A percentile compares a stretch with the other conserved stretches of the same genome.
phyloP scores from a whole-genome alignment of 2,797 vertebrate genomes.

The Pterois miles region DNA sequence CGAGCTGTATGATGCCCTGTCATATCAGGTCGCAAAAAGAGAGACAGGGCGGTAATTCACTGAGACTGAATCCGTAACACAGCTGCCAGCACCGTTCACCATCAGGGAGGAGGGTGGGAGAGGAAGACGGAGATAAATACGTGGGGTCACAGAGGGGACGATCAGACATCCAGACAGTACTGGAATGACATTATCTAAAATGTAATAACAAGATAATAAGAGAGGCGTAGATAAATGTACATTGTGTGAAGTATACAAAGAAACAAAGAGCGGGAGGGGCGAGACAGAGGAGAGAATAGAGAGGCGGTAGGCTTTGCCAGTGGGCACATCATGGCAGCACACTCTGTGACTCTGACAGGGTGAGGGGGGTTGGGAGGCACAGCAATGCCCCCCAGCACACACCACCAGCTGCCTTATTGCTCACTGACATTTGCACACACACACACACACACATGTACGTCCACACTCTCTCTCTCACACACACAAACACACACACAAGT shows the following conservation, averaged over 20 bases:
- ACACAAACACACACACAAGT: constrained; percentile 55
- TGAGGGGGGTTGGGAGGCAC: constrained; percentile 62
- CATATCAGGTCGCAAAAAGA: constrained; percentile 66
- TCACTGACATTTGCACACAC: constrained; percentile 82
- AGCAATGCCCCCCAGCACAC: constrained; percentile 81
- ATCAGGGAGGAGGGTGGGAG: constrained; percentile 65
- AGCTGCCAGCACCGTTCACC: constrained; percentile 69
- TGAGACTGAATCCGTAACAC: constrained; percentile 78
- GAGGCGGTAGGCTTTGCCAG: constrained; percentile 68
- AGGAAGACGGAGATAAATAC: constrained; percentile 75
- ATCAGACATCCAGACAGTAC: constrained; percentile 57
- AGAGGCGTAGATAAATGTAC: constrained; percentile 49
- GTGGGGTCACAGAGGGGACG: constrained; percentile 57
- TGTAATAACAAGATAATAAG: constrained; percentile 62
- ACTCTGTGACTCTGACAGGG: constrained; percentile 85
- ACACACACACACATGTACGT: constrained; percentile 39
- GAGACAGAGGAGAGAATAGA: constrained; percentile 65
- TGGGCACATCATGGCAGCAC: constrained; percentile 85
- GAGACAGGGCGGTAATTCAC: constrained; percentile 69
- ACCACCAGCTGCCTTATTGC: constrained; percentile 81
- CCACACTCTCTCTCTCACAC: constrained; percentile 15
- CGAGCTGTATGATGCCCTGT: constrained; percentile 60
- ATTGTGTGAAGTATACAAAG: constrained; percentile 51
- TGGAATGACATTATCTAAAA: constrained; percentile 64
- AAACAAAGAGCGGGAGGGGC: constrained; percentile 65